phyloP scores from a whole-genome alignment of 2,797 vertebrate species.

The Erpetoichthys calabaricus region DNA sequence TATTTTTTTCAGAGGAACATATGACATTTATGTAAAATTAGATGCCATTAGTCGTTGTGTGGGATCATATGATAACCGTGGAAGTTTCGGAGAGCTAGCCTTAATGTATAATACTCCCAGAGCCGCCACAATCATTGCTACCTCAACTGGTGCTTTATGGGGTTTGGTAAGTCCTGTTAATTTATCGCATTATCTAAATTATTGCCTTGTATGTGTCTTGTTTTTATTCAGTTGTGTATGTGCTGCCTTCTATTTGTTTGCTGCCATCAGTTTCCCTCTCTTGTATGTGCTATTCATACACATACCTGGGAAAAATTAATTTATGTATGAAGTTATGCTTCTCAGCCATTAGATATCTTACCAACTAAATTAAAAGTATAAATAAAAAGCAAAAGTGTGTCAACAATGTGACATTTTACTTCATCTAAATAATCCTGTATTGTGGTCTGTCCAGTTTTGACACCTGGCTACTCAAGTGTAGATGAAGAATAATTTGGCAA shows the following conservation, averaged over 20 bases:
- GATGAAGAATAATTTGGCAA: too few species aligned
- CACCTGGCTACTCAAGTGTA: too few species aligned
- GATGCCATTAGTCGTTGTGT: constrained; percentile 73
- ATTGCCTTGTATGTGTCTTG: neutral
- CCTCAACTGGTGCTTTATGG: constrained; percentile 87
- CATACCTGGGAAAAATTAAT: neutral
- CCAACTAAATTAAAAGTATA: too few species aligned
- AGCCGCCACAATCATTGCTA: constrained; percentile 92
- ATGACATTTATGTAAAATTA: constrained; percentile 77
- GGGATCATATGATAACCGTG: constrained; percentile 84
- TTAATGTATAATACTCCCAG: constrained; percentile 97
- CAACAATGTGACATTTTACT: too few species aligned
- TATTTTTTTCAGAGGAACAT: constrained; percentile 64
- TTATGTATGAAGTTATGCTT: neutral
- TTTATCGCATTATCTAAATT: neutral
- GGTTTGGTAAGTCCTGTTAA: constrained; percentile 72
- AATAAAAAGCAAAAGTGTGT: too few species aligned
- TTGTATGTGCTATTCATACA: neutral
- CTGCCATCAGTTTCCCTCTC: neutral
- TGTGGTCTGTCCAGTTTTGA: too few species aligned
- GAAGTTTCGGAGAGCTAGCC: constrained; percentile 93
- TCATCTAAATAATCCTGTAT: too few species aligned
- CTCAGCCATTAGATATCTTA: too few species aligned
- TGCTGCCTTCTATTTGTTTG: neutral
- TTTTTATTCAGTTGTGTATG: neutral